phyloP scores from a whole-genome alignment of 2,797 vertebrate genomes.

The Hippocampus kuda region DNA sequence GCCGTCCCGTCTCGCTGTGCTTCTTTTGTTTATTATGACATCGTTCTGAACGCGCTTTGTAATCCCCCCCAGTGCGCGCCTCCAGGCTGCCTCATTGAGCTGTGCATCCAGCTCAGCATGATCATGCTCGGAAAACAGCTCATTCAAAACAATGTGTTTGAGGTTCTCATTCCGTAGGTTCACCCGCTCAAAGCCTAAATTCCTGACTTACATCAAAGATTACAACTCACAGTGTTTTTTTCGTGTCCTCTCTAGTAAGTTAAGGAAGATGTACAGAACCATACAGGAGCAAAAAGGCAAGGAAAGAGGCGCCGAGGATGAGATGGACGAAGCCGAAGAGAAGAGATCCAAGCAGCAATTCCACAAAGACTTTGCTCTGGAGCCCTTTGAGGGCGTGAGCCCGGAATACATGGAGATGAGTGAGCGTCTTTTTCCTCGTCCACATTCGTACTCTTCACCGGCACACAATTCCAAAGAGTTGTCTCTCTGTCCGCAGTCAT shows the following conservation, averaged over 20 bases:
- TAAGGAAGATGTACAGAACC: conserved; percentile 79
- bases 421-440: conserved; percentile 54
- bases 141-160: conserved; percentile 97
- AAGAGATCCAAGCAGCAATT: conserved; percentile 76
- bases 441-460: conserved; percentile 5
- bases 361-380: conserved; percentile 81
- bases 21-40: background rate
- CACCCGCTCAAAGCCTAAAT: background rate
- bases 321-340: conserved; percentile 42
- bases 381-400: conserved; percentile 85
- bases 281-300: conserved; percentile 70
- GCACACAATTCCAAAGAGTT: background rate
- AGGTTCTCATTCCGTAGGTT: conserved; percentile 94
- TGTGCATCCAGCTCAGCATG: conserved; percentile 96
- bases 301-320: conserved; percentile 54
- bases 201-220: background rate
- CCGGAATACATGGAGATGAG: conserved; percentile 99
- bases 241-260: conserved; percentile 49
- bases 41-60: conserved; percentile 5
- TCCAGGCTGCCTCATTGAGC: conserved; percentile 94
- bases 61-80: conserved; percentile 77
- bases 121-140: conserved; percentile 98
- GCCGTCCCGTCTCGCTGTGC: background rate
- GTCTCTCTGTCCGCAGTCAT: conserved; percentile 68
- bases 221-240: background rate